Evolutionary conservation across 2,113 vertebrate genomes (phyloP), one percentile per base, ranked within the genome.

Genomic region (Falco punctatus): DNA sequence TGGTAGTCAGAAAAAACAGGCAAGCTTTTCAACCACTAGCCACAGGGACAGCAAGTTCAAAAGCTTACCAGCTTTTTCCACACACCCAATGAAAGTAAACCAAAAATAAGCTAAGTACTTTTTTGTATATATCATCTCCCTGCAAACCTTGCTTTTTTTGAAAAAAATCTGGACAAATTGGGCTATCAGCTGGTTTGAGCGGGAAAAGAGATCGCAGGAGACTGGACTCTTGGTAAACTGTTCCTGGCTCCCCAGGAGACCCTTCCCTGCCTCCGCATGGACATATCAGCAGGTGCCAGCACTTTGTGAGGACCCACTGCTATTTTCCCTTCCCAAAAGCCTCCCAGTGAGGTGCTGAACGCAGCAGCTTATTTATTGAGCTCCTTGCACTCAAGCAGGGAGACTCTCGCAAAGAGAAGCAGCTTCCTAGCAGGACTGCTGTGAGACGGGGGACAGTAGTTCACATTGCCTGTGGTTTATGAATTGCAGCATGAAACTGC

Each of bases 11-110:
- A 85, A 79, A 91, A 81, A 79, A 6, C 44, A 90, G 61, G 65
- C 73, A 81, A 69, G 81, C 21, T 91, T 89, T 92, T 67, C 57
- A 96, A 44, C 62, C 89, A 40, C 48, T 57, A 92, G 73, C 52
- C 1, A 0, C 11, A 54, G 46, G 24, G 46, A 69, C 69, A 46
- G 35, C 0, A 7, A 46, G 30, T 69, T 95, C 77, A 82, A 90
- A 79, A 85, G 23, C 84, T 93, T 82, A 66, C 62, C 49, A 70
- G 40, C 49, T 95, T 94, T 94, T 92, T 51, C 70, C 81, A 86
- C 46, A 54, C 33, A 46, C 18, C 46, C 64, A 33, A 54, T 49
- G 40, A 48, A 77, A 90, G 26, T 48, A 58, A 87, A 93, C 21
- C 1, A 1, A 75, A 78, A 64, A 33, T 35, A 66, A 70, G 13